Conservation (phyloP, 2,888 invertebrate species). For the Apodemia hepburni region DNA sequence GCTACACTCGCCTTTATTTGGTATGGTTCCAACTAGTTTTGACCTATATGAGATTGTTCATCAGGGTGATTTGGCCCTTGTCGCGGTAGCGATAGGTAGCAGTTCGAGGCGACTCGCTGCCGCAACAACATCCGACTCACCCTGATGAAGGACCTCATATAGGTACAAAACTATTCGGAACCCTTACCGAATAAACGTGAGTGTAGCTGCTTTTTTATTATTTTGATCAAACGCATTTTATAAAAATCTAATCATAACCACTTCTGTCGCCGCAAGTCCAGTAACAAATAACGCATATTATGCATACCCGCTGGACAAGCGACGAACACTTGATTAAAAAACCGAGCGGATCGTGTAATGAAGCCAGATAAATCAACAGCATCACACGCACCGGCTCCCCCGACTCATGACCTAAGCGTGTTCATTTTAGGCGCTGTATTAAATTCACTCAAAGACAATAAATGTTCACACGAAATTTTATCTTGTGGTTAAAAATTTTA, state of each 20-base stretch:
- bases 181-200: no score
- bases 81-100: no score
- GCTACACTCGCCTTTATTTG: no score
- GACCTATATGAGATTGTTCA: no score
- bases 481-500: not conserved
- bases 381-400: conserved; percentile 54
- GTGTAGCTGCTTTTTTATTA: no score
- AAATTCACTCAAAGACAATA: conserved; percentile 20
- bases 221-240: no score
- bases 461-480: conserved; percentile 8
- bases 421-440: conserved; percentile 21
- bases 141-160: no score
- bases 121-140: no score
- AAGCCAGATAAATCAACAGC: conserved; percentile 66
- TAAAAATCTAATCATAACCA: not conserved
- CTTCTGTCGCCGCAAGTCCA: conserved; percentile 41
- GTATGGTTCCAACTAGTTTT: no score
- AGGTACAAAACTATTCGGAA: no score
- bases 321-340: conserved; percentile 43
- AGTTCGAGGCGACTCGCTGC: no score
- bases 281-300: conserved; percentile 41
- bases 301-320: conserved; percentile 39
- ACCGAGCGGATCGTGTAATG: conserved; percentile 55
- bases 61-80: no score
- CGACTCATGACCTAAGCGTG: conserved; percentile 44